Percentiles rank a stretch among this genome's conserved stretches.
Conservation (phyloP, 1,140 invertebrate species). For the honey bee (Apis mellifera) region DNA sequence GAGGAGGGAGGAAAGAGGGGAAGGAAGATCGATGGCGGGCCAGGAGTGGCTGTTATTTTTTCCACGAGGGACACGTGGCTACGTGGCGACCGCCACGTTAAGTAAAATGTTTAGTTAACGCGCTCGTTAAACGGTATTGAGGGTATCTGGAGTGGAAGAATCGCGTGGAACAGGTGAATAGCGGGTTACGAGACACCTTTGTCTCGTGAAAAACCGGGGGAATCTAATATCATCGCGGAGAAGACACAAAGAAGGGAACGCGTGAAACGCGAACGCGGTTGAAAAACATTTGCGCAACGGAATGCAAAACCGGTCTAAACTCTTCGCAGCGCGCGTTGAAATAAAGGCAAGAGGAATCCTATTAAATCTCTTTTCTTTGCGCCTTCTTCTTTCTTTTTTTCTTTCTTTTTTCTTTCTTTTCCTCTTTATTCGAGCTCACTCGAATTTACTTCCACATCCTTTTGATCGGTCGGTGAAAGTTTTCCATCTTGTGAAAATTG, state of each 20-base stretch:
- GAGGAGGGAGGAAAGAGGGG: too few relatives aligned
- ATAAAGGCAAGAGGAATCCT: neutral
- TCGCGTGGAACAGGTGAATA: neutral
- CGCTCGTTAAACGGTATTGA: neutral
- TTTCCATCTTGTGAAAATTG: too few relatives aligned
- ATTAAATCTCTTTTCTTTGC: neutral
- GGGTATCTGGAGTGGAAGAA: conserved; percentile 18
- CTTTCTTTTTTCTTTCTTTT: neutral
- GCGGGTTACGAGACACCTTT: conserved; percentile 27
- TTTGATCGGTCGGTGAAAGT: too few relatives aligned
- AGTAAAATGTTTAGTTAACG: conserved; percentile 19
- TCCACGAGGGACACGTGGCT: neutral
- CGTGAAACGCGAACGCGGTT: neutral
- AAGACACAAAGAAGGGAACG: neutral
- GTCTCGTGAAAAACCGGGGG: conserved; percentile 24
- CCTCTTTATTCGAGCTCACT: neutral
- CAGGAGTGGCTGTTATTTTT: conserved; percentile 5
- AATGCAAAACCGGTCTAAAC: neutral
- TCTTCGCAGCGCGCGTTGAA: neutral
- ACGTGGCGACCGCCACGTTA: neutral
- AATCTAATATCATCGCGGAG: conserved; percentile 9
- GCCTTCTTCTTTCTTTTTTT: too few relatives aligned
- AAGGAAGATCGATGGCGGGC: neutral
- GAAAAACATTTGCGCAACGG: conserved; percentile 10
- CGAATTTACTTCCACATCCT: neutral